These are phyloP conservation scores for Drosophila auraria DNA, from an alignment of 1,140 invertebrate genomes.

Conservation along the genomic window DNA sequence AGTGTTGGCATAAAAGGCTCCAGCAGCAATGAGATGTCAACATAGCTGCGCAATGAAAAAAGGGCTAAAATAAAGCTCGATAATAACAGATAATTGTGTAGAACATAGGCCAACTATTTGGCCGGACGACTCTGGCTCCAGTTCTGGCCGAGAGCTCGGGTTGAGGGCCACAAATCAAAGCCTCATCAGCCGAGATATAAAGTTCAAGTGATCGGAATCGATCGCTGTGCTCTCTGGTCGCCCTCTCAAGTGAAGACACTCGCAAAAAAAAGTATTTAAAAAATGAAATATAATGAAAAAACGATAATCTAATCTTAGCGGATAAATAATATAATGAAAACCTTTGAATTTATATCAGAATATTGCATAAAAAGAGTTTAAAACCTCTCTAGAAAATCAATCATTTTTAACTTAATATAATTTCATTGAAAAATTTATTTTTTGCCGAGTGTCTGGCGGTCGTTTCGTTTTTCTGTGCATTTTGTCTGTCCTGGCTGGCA, in stretches of 20 bases:
- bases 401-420: background rate
- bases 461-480: conserved; percentile 28
- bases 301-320: too few relatives aligned
- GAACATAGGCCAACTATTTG: conserved; percentile 84
- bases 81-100: conserved; percentile 84
- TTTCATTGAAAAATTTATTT: background rate
- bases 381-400: background rate
- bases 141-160: conserved; percentile 23
- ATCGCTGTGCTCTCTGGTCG: conserved; percentile 28
- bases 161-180: conserved; percentile 74
- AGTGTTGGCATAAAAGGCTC: conserved; percentile 72
- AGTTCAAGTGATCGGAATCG: conserved; percentile 76
- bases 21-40: conserved; percentile 76
- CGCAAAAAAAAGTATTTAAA: background rate
- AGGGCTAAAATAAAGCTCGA: conserved; percentile 64
- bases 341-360: too few relatives aligned
- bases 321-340: background rate
- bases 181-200: conserved; percentile 76
- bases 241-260: conserved; percentile 21
- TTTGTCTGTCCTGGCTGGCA: conserved; percentile 24
- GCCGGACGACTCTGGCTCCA: conserved; percentile 33
- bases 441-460: conserved; percentile 16
- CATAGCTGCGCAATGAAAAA: conserved; percentile 50
- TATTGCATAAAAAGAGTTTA: too few relatives aligned
- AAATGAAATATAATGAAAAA: background rate